Percentiles rank a stretch among this genome's conserved stretches.
Evolutionary conservation across 2,797 vertebrate species (phyloP).

Genomic region (Sylvia borin): DNA sequence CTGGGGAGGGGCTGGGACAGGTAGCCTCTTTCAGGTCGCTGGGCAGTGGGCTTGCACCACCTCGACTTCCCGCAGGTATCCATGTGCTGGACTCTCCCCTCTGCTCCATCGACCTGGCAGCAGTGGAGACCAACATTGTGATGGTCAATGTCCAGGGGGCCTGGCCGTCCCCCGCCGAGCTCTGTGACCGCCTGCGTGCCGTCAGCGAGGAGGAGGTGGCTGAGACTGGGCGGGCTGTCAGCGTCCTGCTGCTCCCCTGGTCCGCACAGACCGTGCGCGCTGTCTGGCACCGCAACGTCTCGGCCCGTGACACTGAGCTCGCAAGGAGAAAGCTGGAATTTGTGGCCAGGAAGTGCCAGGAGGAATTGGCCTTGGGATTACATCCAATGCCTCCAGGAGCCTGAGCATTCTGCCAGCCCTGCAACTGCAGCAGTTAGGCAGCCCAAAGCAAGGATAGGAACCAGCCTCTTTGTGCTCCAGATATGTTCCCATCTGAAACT

Average conservation of each 20-base stretch:
- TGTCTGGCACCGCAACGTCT: constrained; percentile 84
- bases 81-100: constrained; percentile 57
- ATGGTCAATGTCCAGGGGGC: constrained; percentile 66
- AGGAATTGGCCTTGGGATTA: constrained; percentile 8
- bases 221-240: constrained; percentile 67
- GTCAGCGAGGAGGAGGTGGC: constrained; percentile 76
- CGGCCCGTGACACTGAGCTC: constrained; percentile 76
- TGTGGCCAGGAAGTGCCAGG: constrained; percentile 73
- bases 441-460: not conserved
- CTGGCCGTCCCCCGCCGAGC: constrained; percentile 61
- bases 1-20: not conserved
- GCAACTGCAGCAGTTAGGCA: not conserved
- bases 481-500: not conserved
- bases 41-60: fast-evolving
- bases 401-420: not conserved
- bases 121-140: constrained; percentile 86
- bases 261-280: constrained; percentile 66
- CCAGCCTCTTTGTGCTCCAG: not conserved
- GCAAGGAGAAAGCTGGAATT: constrained; percentile 81
- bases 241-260: constrained; percentile 80
- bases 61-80: constrained; percentile 66
- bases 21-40: not conserved
- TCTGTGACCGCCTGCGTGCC: constrained; percentile 77
- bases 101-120: constrained; percentile 71
- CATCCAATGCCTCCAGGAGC: fast-evolving